Conservation (phyloP, 2,797 vertebrate genomes). For the Pseudomugil gertrudae region DNA sequence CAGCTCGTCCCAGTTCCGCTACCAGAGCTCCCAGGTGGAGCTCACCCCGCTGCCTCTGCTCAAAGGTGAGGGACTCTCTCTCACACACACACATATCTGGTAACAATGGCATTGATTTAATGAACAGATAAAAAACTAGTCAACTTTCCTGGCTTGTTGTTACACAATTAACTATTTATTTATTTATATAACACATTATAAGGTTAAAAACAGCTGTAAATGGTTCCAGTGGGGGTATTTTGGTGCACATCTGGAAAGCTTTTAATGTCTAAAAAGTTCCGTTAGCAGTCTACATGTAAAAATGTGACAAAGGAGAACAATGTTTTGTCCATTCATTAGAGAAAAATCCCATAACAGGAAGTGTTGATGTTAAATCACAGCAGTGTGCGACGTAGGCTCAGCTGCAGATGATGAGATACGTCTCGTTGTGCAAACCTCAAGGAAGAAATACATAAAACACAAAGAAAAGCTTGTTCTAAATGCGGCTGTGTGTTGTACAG, state of each 20-base stretch:
- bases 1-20: constrained; percentile 94
- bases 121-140: constrained; percentile 11
- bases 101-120: constrained; percentile 19
- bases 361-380: constrained; percentile 6
- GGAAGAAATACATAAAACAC: background rate
- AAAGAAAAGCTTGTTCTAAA: background rate
- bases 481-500: background rate
- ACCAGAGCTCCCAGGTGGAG: constrained; percentile 95
- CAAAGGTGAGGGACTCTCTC: constrained; percentile 84
- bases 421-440: constrained; percentile 1
- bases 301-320: background rate
- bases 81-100: too few relatives aligned
- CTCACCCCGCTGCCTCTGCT: constrained; percentile 91
- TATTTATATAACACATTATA: too few relatives aligned
- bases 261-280: background rate
- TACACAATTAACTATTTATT: background rate
- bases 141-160: background rate
- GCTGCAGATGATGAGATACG: background rate
- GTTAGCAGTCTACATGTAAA: background rate
- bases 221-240: background rate
- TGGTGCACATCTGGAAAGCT: background rate
- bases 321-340: too few relatives aligned
- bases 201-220: background rate
- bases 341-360: too few relatives aligned
- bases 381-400: background rate